These are phyloP conservation scores for Upupa epops DNA, from an alignment of 2,113 vertebrate genomes.

Conservation along the genomic window DNA sequence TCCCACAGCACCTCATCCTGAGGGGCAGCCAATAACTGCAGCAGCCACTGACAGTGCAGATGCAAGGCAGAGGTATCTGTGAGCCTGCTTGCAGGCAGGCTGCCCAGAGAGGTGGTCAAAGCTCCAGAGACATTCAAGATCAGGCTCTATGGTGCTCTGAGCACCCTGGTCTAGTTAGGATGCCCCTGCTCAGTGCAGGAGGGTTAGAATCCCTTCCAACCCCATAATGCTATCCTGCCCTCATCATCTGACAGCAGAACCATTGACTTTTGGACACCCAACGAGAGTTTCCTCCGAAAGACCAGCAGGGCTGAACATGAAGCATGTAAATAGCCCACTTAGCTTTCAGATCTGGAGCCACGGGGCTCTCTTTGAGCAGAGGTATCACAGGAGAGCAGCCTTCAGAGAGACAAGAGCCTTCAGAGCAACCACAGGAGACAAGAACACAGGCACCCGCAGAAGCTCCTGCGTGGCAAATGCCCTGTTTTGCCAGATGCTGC, in stretches of 20 bases:
- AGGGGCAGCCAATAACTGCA: not conserved
- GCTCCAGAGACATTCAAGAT: too few relatives aligned
- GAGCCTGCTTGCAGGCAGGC: too few relatives aligned
- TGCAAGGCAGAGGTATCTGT: too few relatives aligned
- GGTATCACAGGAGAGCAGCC: not conserved
- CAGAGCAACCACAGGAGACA: not conserved
- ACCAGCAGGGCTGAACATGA: not conserved
- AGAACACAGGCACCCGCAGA: not conserved
- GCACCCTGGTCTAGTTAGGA: too few relatives aligned
- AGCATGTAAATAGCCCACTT: not conserved
- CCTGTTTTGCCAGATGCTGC: not conserved
- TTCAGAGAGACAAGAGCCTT: not conserved
- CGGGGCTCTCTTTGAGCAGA: not conserved
- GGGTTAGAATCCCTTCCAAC: too few relatives aligned
- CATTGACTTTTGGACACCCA: not conserved
- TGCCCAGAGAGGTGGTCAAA: too few relatives aligned
- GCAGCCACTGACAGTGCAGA: not conserved
- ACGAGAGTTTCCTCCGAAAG: not conserved
- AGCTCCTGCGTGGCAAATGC: not conserved
- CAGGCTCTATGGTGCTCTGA: too few relatives aligned
- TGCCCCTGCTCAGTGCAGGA: too few relatives aligned
- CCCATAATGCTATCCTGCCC: too few relatives aligned
- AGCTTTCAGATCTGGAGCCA: not conserved
- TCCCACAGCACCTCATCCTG: not conserved
- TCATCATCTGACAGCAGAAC: not conserved